Evolutionary conservation across 2,888 invertebrate genomes (phyloP), one percentile per base, ranked within the genome.

Genomic region (Pandemis heparana): DNA sequence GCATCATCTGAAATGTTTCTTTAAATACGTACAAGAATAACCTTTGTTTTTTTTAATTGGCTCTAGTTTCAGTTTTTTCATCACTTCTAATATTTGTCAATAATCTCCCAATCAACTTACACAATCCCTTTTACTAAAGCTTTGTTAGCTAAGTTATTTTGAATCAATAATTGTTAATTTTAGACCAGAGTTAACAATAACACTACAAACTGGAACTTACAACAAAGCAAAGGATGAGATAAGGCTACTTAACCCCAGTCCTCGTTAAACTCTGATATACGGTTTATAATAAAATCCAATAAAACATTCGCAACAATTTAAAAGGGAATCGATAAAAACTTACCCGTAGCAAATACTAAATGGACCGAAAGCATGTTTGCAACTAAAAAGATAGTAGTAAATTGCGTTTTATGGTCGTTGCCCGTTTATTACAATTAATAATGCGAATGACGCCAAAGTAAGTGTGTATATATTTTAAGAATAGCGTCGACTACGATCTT

Each of bases 281-380:
- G 90, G 83, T 91, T 88, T 85, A 88, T 91, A 92, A 92, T 92
- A 93, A 92, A 92, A 91, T 79, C 80, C 86, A 92, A 92, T 92
- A 92, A 94, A 93, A 92, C 87, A 92, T 91, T 92, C 80, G 94
- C 93, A 92, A 92, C 92, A 92, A 89, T 91, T 92, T 93, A 92
- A 92, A 92, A 89, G 86, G 81, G 88, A 88, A 90, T 89, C 92
- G 89, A 91, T 91, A 92, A 91, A 89, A 89, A 86, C 85, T 83
- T 89, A 89, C 87, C 71, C 65, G 75, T 59, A 61, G 84, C 81
- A 84, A 89, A 86, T 89, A 91, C 91, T 89, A 88, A 89, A 89
- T 86, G 83, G 86, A 85, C 85, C 82, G 78, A 43, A 78, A 82
- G 53, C 53, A 84, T 85, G 87, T 85, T 84, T 83, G 83, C 56